phyloP scores from a whole-genome alignment of 2,113 vertebrate species.

The Dermatemys mawii region DNA sequence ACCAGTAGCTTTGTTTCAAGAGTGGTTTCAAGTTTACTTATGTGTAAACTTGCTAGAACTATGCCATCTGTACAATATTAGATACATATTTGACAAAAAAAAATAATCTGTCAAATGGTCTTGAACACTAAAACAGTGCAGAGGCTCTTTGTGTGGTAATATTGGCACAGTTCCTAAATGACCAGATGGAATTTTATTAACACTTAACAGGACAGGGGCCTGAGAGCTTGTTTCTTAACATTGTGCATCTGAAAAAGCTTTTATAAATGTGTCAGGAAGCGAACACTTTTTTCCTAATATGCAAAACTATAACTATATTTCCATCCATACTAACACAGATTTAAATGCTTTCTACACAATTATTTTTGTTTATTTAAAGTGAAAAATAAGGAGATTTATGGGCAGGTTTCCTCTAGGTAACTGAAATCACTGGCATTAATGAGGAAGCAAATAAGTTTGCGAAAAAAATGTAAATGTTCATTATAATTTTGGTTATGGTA shows the following conservation, averaged over 20 bases:
- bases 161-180: slow-evolving; percentile 68
- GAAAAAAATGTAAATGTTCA: background rate
- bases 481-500: background rate
- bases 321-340: background rate
- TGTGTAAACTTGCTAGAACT: slow-evolving; percentile 67
- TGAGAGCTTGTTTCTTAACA: slow-evolving; percentile 49
- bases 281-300: slow-evolving; percentile 7
- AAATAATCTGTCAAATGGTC: slow-evolving; percentile 35
- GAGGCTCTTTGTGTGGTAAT: slow-evolving; percentile 59
- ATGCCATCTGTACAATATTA: slow-evolving; percentile 69
- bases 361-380: background rate
- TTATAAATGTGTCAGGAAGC: slow-evolving; percentile 56
- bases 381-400: background rate
- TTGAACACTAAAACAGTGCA: slow-evolving; percentile 26
- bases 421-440: background rate
- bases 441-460: background rate
- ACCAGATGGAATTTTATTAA: slow-evolving; percentile 74
- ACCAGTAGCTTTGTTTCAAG: slow-evolving; percentile 68
- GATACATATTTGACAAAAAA: slow-evolving; percentile 33
- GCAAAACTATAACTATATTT: slow-evolving; percentile 38
- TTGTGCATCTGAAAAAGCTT: slow-evolving; percentile 49
- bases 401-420: background rate
- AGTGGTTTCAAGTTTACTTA: slow-evolving; percentile 47
- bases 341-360: background rate
- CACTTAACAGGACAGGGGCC: slow-evolving; percentile 63